Base-by-base conservation (phyloP, 2,797 vertebrate species). In the Lepus oiostolus region DNA sequence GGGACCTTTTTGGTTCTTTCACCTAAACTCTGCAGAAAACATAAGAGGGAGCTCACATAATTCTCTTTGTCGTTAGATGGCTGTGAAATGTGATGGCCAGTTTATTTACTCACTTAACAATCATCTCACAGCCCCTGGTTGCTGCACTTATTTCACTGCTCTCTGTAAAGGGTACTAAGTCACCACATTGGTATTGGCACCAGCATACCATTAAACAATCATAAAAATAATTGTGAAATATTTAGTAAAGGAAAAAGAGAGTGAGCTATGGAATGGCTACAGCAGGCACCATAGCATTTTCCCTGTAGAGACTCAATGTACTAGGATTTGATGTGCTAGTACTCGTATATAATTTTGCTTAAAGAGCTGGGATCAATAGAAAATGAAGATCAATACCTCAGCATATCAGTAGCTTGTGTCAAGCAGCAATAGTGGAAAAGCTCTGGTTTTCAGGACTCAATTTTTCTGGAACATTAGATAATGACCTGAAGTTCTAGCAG, bases 11-110 rank as follows among this genome's bases (percentile, higher is more conserved):
- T 96, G 83, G 38, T 70, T 85, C 50, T 94, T 6, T 35, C 21
- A 26, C 67, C 86, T 75, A 71, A 77, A 85, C 12, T 70, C 54
- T 81, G 35, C 32, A 60, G 70, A 90, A 85, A 92, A 94, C 24
- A 7, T 28, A 7, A 24, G 28, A 77, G 19, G 28, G 52, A 35
- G 5, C 10, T 21, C 10, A 52, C 63, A 76, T 21, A 76, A 68
- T 42, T 84, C 26, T n/a, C 7, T 71, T 28, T 77, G 30, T 74
- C 32, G 91, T 79, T 60, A 65, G 77, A 21, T 65, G 24, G 7
- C 80, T 72, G 14, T 92, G 76, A 72, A 80, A 91, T 35, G 26
- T 42, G 14, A 68, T 19, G 24, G 62, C 5, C 28, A 8, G 12
- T 38, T 82, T 21, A 71, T 32, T 28, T 58, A 68, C 26, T 35